Percentiles rank a stretch among this genome's conserved stretches.
These are phyloP conservation scores for Tridacna gigas DNA, from an alignment of 2,888 invertebrate species.

Conservation along the genomic window DNA sequence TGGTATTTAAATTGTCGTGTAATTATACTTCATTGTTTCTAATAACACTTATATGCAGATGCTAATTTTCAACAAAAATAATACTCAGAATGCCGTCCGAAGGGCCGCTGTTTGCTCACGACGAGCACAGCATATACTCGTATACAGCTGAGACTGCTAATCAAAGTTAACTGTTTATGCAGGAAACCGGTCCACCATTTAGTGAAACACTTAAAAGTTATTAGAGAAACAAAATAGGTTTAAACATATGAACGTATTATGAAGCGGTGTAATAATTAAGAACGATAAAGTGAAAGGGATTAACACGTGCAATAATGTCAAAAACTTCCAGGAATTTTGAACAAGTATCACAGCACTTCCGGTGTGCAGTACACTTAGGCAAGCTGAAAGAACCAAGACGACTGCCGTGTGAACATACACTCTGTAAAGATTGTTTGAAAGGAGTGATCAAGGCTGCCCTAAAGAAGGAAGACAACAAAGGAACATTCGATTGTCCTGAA, in stretches of 20 bases:
- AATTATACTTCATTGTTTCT: not conserved
- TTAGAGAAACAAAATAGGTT: too few relatives aligned
- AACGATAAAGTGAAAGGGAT: too few relatives aligned
- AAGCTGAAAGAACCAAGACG: constrained; percentile 62
- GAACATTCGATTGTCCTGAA: constrained; percentile 61
- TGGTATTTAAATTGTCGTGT: constrained; percentile 16
- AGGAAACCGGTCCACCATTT: too few relatives aligned
- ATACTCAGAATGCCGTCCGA: too few relatives aligned
- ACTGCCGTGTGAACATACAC: constrained; percentile 62
- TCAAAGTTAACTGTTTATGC: too few relatives aligned
- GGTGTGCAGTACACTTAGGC: constrained; percentile 60
- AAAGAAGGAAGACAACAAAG: constrained; percentile 46
- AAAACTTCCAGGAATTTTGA: constrained; percentile 61
- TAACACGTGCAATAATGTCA: constrained; percentile 29
- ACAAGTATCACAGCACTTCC: constrained; percentile 63
- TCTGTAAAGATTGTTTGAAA: constrained; percentile 64
- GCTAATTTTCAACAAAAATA: too few relatives aligned
- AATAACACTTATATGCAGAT: not conserved
- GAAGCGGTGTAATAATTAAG: too few relatives aligned
- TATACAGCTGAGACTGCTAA: too few relatives aligned
- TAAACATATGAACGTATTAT: too few relatives aligned
- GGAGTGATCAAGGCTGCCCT: constrained; percentile 44
- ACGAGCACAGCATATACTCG: too few relatives aligned
- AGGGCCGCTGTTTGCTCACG: too few relatives aligned
- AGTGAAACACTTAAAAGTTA: too few relatives aligned